These are phyloP conservation scores for Pelodytes ibericus DNA, from an alignment of 2,797 vertebrate species.

Conservation along the genomic window DNA sequence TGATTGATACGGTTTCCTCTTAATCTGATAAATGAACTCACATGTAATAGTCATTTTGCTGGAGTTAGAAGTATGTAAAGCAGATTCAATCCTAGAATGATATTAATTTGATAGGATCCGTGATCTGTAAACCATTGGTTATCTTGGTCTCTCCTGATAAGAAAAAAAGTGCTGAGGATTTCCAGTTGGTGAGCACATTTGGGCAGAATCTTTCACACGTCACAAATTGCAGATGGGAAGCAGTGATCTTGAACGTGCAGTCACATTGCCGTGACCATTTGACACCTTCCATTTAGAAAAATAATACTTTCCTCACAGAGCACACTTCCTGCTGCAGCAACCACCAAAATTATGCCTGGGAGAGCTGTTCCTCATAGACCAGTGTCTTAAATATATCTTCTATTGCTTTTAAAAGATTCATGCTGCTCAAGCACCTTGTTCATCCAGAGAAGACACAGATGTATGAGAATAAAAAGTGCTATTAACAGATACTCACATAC, in stretches of 20 bases:
- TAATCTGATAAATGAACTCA: slow-evolving; percentile 79
- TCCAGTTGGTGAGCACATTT: slow-evolving; percentile 99
- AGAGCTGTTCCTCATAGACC: slow-evolving; percentile 82
- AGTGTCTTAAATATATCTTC: slow-evolving; percentile 82
- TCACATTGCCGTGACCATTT: slow-evolving; percentile 99
- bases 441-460: slow-evolving; percentile 66
- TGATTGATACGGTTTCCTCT: slow-evolving; percentile 60
- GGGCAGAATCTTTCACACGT: slow-evolving; percentile 99
- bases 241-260: slow-evolving; percentile 99
- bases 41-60: slow-evolving; percentile 82
- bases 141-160: slow-evolving; percentile 99
- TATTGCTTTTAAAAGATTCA: slow-evolving; percentile 80
- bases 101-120: slow-evolving; percentile 99
- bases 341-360: slow-evolving; percentile 96
- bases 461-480: slow-evolving; percentile 62
- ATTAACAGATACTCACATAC: slow-evolving; percentile 59
- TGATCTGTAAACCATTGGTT: slow-evolving; percentile 99
- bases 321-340: slow-evolving; percentile 97
- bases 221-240: slow-evolving; percentile 99
- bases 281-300: slow-evolving; percentile 99
- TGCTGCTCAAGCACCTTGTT: slow-evolving; percentile 71
- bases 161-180: slow-evolving; percentile 97
- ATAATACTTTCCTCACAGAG: slow-evolving; percentile 99
- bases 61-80: slow-evolving; percentile 85
- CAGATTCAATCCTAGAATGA: slow-evolving; percentile 91